Base-by-base conservation (phyloP, 1,140 invertebrate species). In the Zaprionus davidi region DNA sequence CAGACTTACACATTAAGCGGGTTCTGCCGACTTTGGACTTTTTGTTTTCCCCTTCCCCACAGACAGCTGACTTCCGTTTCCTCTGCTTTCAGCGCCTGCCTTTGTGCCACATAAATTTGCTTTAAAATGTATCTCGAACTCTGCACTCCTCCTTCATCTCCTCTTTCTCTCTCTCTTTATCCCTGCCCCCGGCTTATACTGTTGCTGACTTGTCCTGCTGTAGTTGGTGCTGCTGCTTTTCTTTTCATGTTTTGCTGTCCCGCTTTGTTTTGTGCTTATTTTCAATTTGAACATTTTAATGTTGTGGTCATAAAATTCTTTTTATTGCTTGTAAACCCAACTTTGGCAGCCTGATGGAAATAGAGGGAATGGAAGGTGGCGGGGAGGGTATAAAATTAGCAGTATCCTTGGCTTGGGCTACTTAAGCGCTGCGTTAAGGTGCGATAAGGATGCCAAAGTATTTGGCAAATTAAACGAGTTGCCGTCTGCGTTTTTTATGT, bases 241-340 rank as follows among this genome's bases (percentile, higher is more conserved):
- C 58, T 78, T 87, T 88, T 88, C 84, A 87, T 86, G 83, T 81
- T 86, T 60, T 41, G 51, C 65, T 44, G 46, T 26, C 44, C 71
- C 71, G 63, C 73, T 88, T 88, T 81, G 85, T 87, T 88, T 88
- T 88, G 71, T 76, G 81, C 84, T 84, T 82, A 90, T 84, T 88
- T 88, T 88, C 84, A 88, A 88, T 88, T 88, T 88, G 81, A 88
- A 90, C 84, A 88, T 88, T 88, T 88, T 88, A 88, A 88, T 88
- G 81, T 88, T 88, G 85, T 88, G 84, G 84, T 88, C 85, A 88
- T 88, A 88, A 88, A 88, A 88, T 88, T 84, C 85, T 76, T 88
- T 88, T 88, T 88, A 88, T 88, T 90, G 84, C 84, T 81, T 88
- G 84, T 88, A 88, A 88, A 88, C 83, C 71, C 69, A 64, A 72